Base-by-base conservation (phyloP, 2,797 vertebrate genomes). In the Coccyzus lansbergi region DNA sequence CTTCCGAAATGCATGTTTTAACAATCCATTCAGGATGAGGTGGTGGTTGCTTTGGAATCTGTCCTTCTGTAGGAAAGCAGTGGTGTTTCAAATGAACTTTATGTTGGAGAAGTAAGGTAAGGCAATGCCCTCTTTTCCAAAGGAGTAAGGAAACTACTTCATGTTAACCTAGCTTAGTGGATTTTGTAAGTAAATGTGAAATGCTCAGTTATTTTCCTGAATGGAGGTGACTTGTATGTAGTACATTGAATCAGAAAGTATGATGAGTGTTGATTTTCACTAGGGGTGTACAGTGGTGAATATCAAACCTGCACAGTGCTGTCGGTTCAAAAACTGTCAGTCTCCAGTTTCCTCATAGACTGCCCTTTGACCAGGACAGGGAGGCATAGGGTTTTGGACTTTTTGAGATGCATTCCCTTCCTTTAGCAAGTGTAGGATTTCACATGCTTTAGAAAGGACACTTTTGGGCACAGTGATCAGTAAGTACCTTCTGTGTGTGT, bases 1-100 rank as follows among this genome's bases (percentile, higher is more conserved):
- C 56, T 93, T 95, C 71, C 84, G 88, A 94, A 79, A 70, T 84
- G 19, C 68, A 2, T 65, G 44, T 80, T 46, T 38, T 53, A 80
- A 74, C 70, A 70, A 86, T 42, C 46, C 82, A 0, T 70, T 84
- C 67, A 71, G 56, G 2, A 6, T 34, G 69, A 62, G 36, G 29
- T 77, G 67, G 28, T 0, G 6, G 60, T 9, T 44, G 17, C 40
- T 74, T 90, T 74, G 81, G 71, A 38, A 74, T 68, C 44, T 60
- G 22, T 80, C 58, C 60, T 89, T 84, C 28, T 58, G 10, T 25
- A 72, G 75, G 40, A 70, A 93, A 79, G 53, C 2, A 40, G 49
- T 70, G 60, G 8, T 0, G 0, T 94, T 90, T 94, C 46, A 83
- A 77, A 72, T 64, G 13, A 83, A 52, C 28, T 93, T 67, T 36